A percentile compares a stretch with the other conserved stretches of the same genome.
These are phyloP conservation scores for Neoitamus cyanurus DNA, from an alignment of 2,888 invertebrate species.

Conservation along the genomic window DNA sequence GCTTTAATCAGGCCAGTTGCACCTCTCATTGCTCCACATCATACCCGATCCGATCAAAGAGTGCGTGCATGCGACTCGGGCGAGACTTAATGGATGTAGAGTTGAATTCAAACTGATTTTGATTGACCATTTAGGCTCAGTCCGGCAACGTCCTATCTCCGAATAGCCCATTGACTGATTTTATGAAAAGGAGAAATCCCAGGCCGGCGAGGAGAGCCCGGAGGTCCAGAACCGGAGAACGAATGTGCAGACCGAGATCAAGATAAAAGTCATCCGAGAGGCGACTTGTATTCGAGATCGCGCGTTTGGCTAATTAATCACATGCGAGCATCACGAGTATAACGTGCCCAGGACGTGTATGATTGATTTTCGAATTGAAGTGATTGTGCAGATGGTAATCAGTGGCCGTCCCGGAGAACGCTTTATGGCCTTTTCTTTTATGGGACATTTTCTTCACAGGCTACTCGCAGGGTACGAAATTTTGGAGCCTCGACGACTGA, in stretches of 20 bases:
- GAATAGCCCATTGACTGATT: neutral
- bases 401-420: neutral
- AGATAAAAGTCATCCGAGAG: slow-evolving; percentile 13
- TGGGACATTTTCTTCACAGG: neutral
- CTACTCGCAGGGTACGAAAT: neutral
- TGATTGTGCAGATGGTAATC: slow-evolving; percentile 37
- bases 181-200: neutral
- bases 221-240: neutral
- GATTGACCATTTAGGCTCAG: slow-evolving; percentile 33
- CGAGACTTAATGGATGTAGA: slow-evolving; percentile 16
- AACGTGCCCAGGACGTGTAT: slow-evolving; percentile 10
- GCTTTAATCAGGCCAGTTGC: neutral
- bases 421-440: neutral
- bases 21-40: neutral
- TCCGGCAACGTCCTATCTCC: neutral
- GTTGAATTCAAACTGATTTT: slow-evolving; percentile 23
- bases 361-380: slow-evolving; percentile 31
- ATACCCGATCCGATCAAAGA: neutral
- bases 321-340: slow-evolving; percentile 14
- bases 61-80: neutral
- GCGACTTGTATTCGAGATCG: neutral
- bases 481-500: neutral
- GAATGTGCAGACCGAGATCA: neutral
- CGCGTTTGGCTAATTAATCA: slow-evolving; percentile 40
- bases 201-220: neutral